Evolutionary conservation across 2,113 vertebrate species (phyloP).

Genomic region (Coregonus clupeaformis): DNA sequence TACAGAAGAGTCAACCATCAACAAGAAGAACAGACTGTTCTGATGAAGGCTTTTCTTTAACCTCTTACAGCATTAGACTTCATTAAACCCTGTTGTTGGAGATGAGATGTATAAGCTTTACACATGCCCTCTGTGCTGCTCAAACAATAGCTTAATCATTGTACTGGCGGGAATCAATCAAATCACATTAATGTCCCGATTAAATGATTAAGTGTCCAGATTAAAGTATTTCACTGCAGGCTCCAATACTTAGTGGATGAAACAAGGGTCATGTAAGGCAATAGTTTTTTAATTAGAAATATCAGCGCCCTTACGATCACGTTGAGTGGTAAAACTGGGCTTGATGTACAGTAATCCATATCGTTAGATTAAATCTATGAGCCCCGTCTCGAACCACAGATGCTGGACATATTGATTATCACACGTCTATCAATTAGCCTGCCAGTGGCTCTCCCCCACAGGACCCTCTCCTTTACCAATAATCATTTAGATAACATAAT

Average conservation of each 20-base stretch:
- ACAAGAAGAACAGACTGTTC: not conserved
- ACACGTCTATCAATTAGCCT: slow-evolving; percentile 59
- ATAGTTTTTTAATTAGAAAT: slow-evolving; percentile 45
- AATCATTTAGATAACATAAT: not conserved
- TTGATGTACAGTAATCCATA: slow-evolving; percentile 2
- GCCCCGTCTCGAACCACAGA: slow-evolving; percentile 36
- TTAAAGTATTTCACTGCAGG: slow-evolving; percentile 30
- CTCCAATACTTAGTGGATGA: slow-evolving; percentile 26
- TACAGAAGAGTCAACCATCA: not conserved
- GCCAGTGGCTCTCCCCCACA: not conserved
- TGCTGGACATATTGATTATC: slow-evolving; percentile 59
- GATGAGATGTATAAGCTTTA: no score
- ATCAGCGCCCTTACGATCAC: slow-evolving; percentile 29
- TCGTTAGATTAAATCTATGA: slow-evolving; percentile 26
- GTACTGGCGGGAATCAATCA: slow-evolving; percentile 72
- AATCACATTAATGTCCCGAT: slow-evolving; percentile 64
- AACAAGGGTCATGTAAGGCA: slow-evolving; percentile 24
- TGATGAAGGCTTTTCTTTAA: not conserved
- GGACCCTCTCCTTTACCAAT: not conserved
- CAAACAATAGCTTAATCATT: slow-evolving; percentile 59
- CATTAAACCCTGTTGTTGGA: slow-evolving; percentile 15
- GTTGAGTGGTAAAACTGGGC: slow-evolving; percentile 17
- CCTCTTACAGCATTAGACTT: slow-evolving; percentile 11
- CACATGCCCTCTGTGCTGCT: no score
- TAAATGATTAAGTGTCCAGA: slow-evolving; percentile 49